These are phyloP conservation scores for Epinephelus coioides DNA, from an alignment of 2,797 vertebrate genomes.

Conservation along the genomic window DNA sequence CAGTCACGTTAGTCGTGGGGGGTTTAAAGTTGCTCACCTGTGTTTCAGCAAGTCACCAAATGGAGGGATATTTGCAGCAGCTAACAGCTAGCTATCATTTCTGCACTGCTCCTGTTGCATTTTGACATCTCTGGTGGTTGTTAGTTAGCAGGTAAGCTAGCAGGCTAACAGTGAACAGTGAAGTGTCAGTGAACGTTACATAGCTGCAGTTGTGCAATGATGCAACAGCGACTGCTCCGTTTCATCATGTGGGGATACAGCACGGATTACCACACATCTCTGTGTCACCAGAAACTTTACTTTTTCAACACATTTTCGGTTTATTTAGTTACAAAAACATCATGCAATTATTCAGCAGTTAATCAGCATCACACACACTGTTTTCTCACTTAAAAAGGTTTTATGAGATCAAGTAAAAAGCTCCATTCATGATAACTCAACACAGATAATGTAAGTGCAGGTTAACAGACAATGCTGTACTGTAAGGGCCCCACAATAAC, in stretches of 20 bases:
- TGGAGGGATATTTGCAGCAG: rapidly evolving
- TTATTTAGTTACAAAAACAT: background rate
- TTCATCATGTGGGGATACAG: conserved; percentile 72
- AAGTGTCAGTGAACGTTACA: background rate
- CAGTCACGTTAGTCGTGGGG: background rate
- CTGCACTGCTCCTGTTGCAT: rapidly evolving
- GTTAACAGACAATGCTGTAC: background rate
- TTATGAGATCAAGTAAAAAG: background rate
- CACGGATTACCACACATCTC: background rate
- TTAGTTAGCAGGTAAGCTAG: conserved; percentile 43
- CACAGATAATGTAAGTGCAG: background rate
- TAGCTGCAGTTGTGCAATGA: conserved; percentile 71
- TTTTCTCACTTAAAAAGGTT: background rate
- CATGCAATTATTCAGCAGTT: background rate
- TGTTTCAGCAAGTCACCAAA: background rate
- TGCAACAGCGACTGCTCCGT: conserved; percentile 78
- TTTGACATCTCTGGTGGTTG: background rate
- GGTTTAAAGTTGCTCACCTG: background rate
- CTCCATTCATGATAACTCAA: background rate
- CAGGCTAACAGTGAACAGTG: conserved; percentile 13
- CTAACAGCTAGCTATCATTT: background rate
- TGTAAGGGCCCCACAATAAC: background rate
- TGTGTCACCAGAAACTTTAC: too few relatives aligned
- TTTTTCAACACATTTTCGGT: rapidly evolving
- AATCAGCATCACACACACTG: background rate